Evolutionary conservation across 2,113 vertebrate genomes (phyloP).

Genomic region (Lynx canadensis): DNA sequence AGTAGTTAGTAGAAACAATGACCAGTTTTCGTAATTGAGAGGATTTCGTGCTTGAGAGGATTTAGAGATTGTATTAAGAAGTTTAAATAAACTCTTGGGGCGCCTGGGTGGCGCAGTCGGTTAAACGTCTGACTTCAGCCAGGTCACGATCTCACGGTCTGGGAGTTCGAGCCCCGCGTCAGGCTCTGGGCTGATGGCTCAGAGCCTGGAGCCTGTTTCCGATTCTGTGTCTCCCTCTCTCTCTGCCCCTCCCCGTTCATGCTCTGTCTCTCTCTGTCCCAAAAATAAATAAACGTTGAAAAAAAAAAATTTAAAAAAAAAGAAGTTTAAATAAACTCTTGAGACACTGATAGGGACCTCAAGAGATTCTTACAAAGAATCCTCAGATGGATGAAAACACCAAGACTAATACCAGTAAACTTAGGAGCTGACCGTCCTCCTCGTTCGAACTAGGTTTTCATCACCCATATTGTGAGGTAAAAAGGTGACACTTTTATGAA

Average conservation of each 20-base stretch:
- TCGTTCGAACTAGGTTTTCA: neutral
- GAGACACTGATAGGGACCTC: constrained; percentile 13
- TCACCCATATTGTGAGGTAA: neutral
- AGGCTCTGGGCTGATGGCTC: too few species aligned
- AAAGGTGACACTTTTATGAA: neutral
- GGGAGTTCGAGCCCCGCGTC: too few species aligned
- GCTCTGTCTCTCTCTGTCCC: too few species aligned
- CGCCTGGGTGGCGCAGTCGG: too few species aligned
- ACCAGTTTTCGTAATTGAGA: neutral
- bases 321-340: constrained; percentile 44
- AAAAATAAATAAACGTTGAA: too few species aligned
- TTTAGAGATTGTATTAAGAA: constrained; percentile 26
- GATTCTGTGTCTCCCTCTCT: too few species aligned
- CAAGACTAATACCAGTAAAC: constrained; percentile 17
- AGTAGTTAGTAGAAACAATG: constrained; percentile 36
- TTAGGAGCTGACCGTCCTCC: neutral
- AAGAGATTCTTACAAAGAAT: constrained; percentile 31
- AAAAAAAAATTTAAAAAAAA: too few species aligned
- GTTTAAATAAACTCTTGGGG: constrained; percentile 47
- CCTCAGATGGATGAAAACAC: constrained; percentile 9
- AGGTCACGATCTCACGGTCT: too few species aligned
- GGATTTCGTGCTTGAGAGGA: constrained; percentile 10
- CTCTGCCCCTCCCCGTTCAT: too few species aligned
- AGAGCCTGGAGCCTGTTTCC: too few species aligned
- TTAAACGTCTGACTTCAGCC: too few species aligned